Conservation (phyloP, 2,797 vertebrate species). For the Phataginus tricuspis region DNA sequence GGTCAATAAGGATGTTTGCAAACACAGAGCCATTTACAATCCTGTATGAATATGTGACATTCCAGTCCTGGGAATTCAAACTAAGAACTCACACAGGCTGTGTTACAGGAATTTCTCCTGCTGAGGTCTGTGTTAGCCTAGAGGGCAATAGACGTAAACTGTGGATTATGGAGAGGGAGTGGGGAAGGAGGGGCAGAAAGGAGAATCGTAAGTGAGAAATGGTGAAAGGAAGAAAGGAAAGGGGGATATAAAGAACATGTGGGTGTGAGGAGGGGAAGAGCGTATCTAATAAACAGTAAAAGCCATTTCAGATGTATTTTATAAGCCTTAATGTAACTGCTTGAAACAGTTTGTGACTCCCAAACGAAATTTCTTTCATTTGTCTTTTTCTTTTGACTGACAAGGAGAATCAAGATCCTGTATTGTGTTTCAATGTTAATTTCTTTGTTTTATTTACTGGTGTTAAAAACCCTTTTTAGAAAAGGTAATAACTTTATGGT, state of each 20-base stretch:
- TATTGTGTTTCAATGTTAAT: constrained; percentile 1
- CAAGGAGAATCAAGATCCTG: constrained; percentile 9
- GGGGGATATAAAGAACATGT: no score
- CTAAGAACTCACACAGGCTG: neutral
- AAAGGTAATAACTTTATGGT: neutral
- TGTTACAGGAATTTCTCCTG: neutral
- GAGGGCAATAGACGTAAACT: neutral
- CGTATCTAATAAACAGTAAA: neutral
- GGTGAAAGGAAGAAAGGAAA: neutral
- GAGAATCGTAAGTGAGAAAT: neutral
- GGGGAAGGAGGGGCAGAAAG: neutral
- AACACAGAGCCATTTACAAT: neutral
- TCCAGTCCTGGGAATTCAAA: neutral
- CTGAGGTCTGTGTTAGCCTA: neutral
- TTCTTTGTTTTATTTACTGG: constrained; percentile 13
- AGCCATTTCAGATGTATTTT: neutral
- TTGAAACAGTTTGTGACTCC: neutral
- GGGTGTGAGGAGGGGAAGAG: neutral
- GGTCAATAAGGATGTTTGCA: neutral
- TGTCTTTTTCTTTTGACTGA: constrained; percentile 42
- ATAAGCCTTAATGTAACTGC: neutral
- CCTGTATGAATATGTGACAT: neutral
- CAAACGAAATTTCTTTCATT: neutral
- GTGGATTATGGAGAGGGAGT: neutral
- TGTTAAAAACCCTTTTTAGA: neutral